These are phyloP conservation scores for Ptychadena robeensis DNA, from an alignment of 2,797 vertebrate species.

Conservation along the genomic window DNA sequence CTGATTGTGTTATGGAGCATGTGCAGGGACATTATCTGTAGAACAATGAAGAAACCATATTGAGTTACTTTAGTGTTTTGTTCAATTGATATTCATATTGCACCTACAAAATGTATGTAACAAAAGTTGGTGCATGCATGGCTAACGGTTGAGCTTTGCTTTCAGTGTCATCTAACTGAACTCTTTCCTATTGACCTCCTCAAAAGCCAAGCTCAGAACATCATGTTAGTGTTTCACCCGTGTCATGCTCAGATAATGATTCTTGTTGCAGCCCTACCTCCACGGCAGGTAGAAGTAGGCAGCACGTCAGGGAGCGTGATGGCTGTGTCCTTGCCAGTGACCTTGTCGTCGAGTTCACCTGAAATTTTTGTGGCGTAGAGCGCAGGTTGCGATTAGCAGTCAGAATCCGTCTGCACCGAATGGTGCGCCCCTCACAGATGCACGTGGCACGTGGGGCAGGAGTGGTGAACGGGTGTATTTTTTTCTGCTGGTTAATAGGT, in stretches of 20 bases:
- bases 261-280: background rate
- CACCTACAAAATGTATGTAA: too few relatives aligned
- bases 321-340: slow-evolving; percentile 69
- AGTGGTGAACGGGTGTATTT: slow-evolving; percentile 69
- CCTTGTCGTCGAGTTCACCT: slow-evolving; percentile 74
- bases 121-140: too few relatives aligned
- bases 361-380: slow-evolving; percentile 70
- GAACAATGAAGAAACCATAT: too few relatives aligned
- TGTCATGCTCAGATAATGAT: background rate
- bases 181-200: too few relatives aligned
- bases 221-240: too few relatives aligned
- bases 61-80: too few relatives aligned
- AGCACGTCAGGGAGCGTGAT: background rate
- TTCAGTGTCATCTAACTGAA: too few relatives aligned
- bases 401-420: slow-evolving; percentile 53
- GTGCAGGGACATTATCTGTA: too few relatives aligned
- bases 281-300: background rate
- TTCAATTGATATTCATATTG: too few relatives aligned
- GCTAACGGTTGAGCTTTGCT: too few relatives aligned
- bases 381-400: slow-evolving; percentile 76
- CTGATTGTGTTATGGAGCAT: too few relatives aligned
- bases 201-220: too few relatives aligned
- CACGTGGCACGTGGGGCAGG: slow-evolving; percentile 70
- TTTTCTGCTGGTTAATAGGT: slow-evolving; percentile 79
- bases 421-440: slow-evolving; percentile 73